phyloP scores from a whole-genome alignment of 2,113 vertebrate species.

The Carassius auratus region DNA sequence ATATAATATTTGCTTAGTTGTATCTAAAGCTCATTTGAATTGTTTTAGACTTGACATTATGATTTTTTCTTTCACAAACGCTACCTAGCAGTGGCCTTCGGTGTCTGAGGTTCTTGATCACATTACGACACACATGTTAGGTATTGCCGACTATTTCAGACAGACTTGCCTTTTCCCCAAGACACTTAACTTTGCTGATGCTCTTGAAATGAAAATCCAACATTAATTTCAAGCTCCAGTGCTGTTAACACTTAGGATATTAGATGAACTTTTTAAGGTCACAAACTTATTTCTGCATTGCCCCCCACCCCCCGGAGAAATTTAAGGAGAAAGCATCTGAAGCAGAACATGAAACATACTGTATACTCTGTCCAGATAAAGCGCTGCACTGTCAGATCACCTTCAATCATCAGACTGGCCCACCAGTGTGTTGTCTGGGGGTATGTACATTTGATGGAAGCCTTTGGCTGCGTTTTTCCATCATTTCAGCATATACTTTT shows the following conservation, averaged over 20 bases:
- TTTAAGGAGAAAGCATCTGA: neutral
- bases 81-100: neutral
- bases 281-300: constrained; percentile 26
- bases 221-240: constrained; percentile 55
- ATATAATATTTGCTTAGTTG: neutral
- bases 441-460: constrained; percentile 17
- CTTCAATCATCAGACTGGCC: neutral
- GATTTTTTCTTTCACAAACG: neutral
- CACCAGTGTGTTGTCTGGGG: neutral
- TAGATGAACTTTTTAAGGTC: constrained; percentile 45
- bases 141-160: constrained; percentile 12
- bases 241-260: constrained; percentile 42
- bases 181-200: constrained; percentile 47
- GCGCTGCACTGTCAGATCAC: neutral
- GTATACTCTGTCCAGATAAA: constrained; percentile 4
- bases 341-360: constrained; percentile 24
- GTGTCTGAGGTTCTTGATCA: neutral
- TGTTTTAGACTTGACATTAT: neutral
- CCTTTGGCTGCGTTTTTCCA: constrained; percentile 7
- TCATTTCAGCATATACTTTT: constrained; percentile 15
- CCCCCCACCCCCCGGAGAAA: neutral
- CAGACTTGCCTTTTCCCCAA: constrained; percentile 24
- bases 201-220: constrained; percentile 51
- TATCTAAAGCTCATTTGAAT: neutral
- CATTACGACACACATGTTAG: neutral